A percentile compares a stretch with the other conserved stretches of the same genome.
phyloP scores from a whole-genome alignment of 2,888 invertebrate species.

The Drosophila paramelanica region DNA sequence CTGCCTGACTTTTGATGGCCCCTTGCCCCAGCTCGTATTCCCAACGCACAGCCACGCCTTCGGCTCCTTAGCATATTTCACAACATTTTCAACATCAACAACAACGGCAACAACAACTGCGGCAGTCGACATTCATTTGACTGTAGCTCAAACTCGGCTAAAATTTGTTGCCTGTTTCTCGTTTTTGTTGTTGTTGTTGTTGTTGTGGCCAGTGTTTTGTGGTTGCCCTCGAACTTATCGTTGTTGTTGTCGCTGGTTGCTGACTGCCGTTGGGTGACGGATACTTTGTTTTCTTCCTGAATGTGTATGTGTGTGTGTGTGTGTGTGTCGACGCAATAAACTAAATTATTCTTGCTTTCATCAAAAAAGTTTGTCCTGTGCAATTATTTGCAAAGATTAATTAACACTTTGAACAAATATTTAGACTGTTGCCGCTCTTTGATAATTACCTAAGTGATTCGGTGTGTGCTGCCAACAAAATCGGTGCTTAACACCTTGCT shows the following conservation, averaged over 20 bases:
- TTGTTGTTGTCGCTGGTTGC: conserved; percentile 22
- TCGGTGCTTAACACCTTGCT: conserved; percentile 17
- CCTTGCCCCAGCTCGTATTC: conserved; percentile 7
- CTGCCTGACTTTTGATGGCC: conserved; percentile 76
- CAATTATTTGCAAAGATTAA: conserved; percentile 80
- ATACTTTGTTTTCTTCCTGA: conserved; percentile 34
- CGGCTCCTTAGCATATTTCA: conserved; percentile 66
- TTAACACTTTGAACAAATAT: conserved; percentile 80
- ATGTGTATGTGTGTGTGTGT: conserved; percentile 18
- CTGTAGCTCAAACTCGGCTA: conserved; percentile 36
- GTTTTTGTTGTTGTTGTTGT: conserved; percentile 22
- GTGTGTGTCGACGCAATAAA: conserved; percentile 57
- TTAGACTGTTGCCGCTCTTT: conserved; percentile 58
- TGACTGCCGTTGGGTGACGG: conserved; percentile 28
- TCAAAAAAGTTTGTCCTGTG: conserved; percentile 72
- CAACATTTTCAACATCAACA: conserved; percentile 63
- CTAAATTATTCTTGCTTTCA: conserved; percentile 79
- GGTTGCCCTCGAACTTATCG: conserved; percentile 40
- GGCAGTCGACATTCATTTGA: conserved; percentile 61
- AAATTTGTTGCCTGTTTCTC: conserved; percentile 25
- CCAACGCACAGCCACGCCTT: conserved; percentile 11
- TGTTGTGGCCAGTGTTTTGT: conserved; percentile 52
- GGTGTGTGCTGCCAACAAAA: conserved; percentile 4
- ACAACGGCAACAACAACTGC: conserved; percentile 37
- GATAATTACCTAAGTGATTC: conserved; percentile 66